Base-by-base conservation (phyloP, 2,113 vertebrate genomes). In the Dissostichus mawsoni region DNA sequence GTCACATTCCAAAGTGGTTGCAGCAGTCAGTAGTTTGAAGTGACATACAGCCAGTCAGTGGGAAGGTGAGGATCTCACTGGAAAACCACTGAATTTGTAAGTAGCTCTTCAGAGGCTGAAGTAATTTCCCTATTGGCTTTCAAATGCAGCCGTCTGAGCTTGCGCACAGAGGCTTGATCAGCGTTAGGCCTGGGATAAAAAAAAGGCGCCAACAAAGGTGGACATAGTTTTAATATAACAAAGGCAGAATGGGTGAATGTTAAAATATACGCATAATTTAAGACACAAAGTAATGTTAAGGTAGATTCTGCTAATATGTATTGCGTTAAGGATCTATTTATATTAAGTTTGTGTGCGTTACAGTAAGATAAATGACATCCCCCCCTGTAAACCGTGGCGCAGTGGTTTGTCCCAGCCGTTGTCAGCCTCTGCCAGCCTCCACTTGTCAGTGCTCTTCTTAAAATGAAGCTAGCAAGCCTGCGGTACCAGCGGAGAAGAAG, bases 381-480 rank as follows among this genome's bases (percentile, higher is more conserved):
- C 56, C 81, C 87, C 81, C 86, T 18, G 20, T 17, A 6, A 3
- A 9, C 10, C 11, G 11, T 50, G 8, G 20, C 6, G 11, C 3
- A 56, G 45, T 95, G 93, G 94, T 93, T 53, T 10, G 9, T 23
- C 79, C 92, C 67, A 44, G 57, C 65, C 87, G 80, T 81, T 82
- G 90, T 85, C 90, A 76, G 80, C 80, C 83, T 80, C 81, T 47
- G 84, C 82, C 72, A 29, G 89, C 81, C 83, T 61, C 88, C 63
- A 45, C 25, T 11, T 11, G 56, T 71, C 76, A 86, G 77, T 85
- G 85, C 75, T 73, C 68, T 70, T 81, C 67, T 93, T 87, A 93
- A 92, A 89, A 94, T 94, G 94, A 92, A 91, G 90, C 55, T 11
- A 74, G 67, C 51, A 0, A 68, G 74, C 80, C 66, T 77, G 76